Conservation (phyloP, 2,888 invertebrate genomes). For the Ochropleura plecta region DNA sequence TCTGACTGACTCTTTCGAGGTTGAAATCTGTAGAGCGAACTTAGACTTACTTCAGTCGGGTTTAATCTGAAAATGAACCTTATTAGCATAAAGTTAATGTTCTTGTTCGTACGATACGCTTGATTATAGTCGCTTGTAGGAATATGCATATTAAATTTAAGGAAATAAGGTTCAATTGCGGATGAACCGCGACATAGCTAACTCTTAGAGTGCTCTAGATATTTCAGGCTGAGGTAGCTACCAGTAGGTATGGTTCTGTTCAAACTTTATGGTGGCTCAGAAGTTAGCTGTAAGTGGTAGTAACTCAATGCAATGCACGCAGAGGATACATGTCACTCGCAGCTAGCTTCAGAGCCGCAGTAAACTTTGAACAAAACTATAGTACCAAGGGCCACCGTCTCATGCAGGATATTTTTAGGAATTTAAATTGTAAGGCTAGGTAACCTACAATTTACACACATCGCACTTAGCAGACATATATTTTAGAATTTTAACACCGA, state of each 20-base stretch:
- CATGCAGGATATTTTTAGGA: neutral
- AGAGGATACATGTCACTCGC: too few relatives aligned
- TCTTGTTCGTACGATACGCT: neutral
- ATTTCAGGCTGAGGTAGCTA: neutral
- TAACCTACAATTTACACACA: slow-evolving; percentile 19
- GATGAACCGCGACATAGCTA: too few relatives aligned
- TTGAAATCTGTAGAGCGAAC: neutral
- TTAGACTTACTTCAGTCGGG: neutral
- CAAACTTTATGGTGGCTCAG: too few relatives aligned
- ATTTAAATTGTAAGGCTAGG: neutral
- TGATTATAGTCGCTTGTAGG: neutral
- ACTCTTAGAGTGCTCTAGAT: too few relatives aligned
- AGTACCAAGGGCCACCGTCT: neutral
- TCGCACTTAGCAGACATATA: slow-evolving; percentile 21
- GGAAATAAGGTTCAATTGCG: too few relatives aligned
- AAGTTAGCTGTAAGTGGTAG: too few relatives aligned
- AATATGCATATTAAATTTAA: neutral
- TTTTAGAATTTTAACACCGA: slow-evolving; percentile 59
- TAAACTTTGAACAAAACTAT: too few relatives aligned
- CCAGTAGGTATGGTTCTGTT: neutral
- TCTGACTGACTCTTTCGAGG: neutral
- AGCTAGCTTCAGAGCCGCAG: too few relatives aligned
- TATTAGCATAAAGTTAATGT: neutral
- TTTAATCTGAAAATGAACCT: neutral
- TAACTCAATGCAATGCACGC: too few relatives aligned